Evolutionary conservation across 2,113 vertebrate genomes (phyloP), one percentile per base, ranked within the genome.

Genomic region (Madoqua kirkii): DNA sequence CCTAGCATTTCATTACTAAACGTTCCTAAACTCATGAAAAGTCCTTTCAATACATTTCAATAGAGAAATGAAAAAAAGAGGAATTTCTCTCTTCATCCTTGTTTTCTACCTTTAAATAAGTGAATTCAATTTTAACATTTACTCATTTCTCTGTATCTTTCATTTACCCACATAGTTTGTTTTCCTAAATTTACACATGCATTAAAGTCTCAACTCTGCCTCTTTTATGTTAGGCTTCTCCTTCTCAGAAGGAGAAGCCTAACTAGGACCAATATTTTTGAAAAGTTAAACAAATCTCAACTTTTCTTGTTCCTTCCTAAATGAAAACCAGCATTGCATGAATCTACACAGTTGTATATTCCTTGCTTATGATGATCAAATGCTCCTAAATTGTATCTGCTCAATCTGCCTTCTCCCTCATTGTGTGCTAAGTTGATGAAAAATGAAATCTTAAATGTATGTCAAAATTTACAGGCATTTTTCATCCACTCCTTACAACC

Each of bases 21-120:
- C 45, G 23, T 91, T 82, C 78, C 91, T 76, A 93, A 83, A 89
- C 25, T 89, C 76, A 76, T 21, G 27, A 87, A 96, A 96, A 64
- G 27, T 62, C 23, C 54, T 78, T 94, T 83, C 19, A 87, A 67
- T 15, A 71, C 33, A 54, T 45, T 7, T 79, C 23, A 79, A 43
- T 48, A 62, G 14, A 82, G 54, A 19, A 67, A 71, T 55, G 14
- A 60, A 89, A 59, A n/a, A 82, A 52, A 14, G 21, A 48, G 21
- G 29, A 55, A 59, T 59, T 67, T 84, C n/a, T 57, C 21, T 87
- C 76, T 87, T 8, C 1, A 62, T 87, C 79, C 7, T 83, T 89
- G 12, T 83, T 89, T 83, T 76, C 85, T 82, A 55, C 8, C 25
- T 87, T 93, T 87, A 84, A 91, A 40, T 9, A n/a, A 17, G 57